Evolutionary conservation across 1,140 invertebrate genomes (phyloP).

Genomic region (Drosophila ogumai): DNA sequence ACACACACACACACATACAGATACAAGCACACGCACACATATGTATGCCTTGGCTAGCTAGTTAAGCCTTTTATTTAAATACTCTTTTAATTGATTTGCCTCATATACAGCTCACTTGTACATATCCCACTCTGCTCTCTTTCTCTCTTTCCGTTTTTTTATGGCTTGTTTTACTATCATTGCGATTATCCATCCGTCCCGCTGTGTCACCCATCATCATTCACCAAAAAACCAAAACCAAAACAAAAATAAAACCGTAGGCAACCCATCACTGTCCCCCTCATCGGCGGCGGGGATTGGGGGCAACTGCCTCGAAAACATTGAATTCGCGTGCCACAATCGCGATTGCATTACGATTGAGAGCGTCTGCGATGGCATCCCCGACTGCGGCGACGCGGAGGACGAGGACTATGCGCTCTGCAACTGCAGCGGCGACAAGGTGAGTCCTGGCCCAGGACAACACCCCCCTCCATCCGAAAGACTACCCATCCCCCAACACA

Average conservation of each 20-base stretch:
- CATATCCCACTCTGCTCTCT: slow-evolving; percentile 21
- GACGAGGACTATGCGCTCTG: slow-evolving; percentile 88
- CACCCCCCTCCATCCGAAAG: not conserved
- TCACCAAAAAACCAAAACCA: slow-evolving; percentile 29
- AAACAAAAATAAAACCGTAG: slow-evolving; percentile 47
- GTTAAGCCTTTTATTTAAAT: slow-evolving; percentile 56
- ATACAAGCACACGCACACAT: slow-evolving; percentile 21
- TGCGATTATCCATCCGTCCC: slow-evolving; percentile 58
- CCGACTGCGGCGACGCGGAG: slow-evolving; percentile 92
- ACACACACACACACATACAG: slow-evolving; percentile 13
- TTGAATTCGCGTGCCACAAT: slow-evolving; percentile 86
- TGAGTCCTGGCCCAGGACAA: slow-evolving; percentile 55
- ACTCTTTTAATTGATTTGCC: slow-evolving; percentile 51
- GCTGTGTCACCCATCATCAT: slow-evolving; percentile 61
- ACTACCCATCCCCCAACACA: not conserved
- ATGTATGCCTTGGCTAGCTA: slow-evolving; percentile 20
- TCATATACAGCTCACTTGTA: slow-evolving; percentile 43
- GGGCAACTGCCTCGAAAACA: slow-evolving; percentile 76
- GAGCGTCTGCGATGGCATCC: slow-evolving; percentile 91
- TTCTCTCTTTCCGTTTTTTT: slow-evolving; percentile 46
- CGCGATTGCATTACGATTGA: slow-evolving; percentile 86
- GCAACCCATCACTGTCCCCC: slow-evolving; percentile 51
- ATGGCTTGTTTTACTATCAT: slow-evolving; percentile 52
- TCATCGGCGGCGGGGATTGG: slow-evolving; percentile 15
- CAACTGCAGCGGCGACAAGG: slow-evolving; percentile 85